Conservation (phyloP, 1,140 invertebrate species). For the Drosophila kikkawai region DNA sequence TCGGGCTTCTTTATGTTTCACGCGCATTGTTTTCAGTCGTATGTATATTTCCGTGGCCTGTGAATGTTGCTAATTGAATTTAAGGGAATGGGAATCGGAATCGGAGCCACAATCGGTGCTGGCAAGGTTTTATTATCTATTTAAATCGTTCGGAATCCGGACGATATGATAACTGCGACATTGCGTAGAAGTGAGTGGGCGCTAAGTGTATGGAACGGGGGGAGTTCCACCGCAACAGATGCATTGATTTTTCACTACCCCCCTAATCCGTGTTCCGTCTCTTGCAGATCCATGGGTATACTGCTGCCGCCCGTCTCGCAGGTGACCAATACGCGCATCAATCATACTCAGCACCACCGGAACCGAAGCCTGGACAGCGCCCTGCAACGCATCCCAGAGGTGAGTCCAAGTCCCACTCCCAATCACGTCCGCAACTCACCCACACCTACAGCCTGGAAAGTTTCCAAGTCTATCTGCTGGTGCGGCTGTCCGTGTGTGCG, state of each 20-base stretch:
- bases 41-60: slow-evolving; percentile 25
- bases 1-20: slow-evolving; percentile 34
- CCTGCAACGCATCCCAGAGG: slow-evolving; percentile 93
- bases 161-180: slow-evolving; percentile 45
- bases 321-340: slow-evolving; percentile 85
- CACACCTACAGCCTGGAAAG: slow-evolving; percentile 49
- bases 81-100: slow-evolving; percentile 29
- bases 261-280: slow-evolving; percentile 1
- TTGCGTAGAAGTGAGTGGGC: slow-evolving; percentile 12
- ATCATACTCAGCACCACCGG: slow-evolving; percentile 91
- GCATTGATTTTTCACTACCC: slow-evolving; percentile 59
- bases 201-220: background rate
- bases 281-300: slow-evolving; percentile 91
- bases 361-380: slow-evolving; percentile 95
- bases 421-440: slow-evolving; percentile 10
- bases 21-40: slow-evolving; percentile 50
- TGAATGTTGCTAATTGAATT: slow-evolving; percentile 66
- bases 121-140: slow-evolving; percentile 11
- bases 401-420: slow-evolving; percentile 75
- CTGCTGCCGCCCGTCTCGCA: slow-evolving; percentile 90
- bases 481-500: slow-evolving; percentile 1
- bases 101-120: slow-evolving; percentile 10
- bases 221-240: slow-evolving; percentile 17
- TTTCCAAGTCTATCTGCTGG: slow-evolving; percentile 33
- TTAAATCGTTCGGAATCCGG: background rate